These are phyloP conservation scores for Hypotaenidia okinawae DNA, from an alignment of 2,797 vertebrate species.

Conservation along the genomic window DNA sequence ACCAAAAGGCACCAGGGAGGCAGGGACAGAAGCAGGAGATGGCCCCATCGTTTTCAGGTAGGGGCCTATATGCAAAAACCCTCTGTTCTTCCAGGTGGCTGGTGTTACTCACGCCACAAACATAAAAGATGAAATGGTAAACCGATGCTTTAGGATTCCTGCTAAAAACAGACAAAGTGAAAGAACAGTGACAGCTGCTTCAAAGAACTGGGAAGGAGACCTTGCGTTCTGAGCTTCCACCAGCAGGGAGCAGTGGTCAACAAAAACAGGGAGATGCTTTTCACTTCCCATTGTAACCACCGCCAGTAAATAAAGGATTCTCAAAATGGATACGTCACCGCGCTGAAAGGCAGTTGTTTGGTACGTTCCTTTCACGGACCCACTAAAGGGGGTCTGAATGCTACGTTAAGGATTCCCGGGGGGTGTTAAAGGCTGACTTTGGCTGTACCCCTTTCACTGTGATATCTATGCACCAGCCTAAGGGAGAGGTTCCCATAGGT, in stretches of 20 bases:
- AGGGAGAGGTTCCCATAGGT: neutral
- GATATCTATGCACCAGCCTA: neutral
- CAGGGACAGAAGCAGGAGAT: neutral
- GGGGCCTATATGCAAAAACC: neutral
- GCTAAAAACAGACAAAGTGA: neutral
- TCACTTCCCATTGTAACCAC: neutral
- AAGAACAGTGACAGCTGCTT: neutral
- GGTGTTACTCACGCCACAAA: neutral
- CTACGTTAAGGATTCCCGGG: neutral
- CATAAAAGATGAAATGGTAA: neutral
- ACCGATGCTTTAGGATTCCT: neutral
- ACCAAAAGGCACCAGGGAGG: neutral
- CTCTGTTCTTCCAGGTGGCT: neutral
- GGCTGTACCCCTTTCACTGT: neutral
- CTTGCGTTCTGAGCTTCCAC: neutral
- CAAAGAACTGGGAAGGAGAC: neutral
- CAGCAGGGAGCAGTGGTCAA: constrained; percentile 50
- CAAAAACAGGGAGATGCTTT: neutral
- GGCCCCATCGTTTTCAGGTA: neutral
- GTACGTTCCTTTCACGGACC: neutral
- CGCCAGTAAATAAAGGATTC: neutral
- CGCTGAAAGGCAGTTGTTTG: fast-evolving
- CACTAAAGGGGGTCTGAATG: neutral
- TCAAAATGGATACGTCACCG: neutral
- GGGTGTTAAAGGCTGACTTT: neutral